A percentile compares a stretch with the other conserved stretches of the same genome.
Conservation (phyloP, 2,888 invertebrate species). For the Disparrhopalites patrizii region DNA sequence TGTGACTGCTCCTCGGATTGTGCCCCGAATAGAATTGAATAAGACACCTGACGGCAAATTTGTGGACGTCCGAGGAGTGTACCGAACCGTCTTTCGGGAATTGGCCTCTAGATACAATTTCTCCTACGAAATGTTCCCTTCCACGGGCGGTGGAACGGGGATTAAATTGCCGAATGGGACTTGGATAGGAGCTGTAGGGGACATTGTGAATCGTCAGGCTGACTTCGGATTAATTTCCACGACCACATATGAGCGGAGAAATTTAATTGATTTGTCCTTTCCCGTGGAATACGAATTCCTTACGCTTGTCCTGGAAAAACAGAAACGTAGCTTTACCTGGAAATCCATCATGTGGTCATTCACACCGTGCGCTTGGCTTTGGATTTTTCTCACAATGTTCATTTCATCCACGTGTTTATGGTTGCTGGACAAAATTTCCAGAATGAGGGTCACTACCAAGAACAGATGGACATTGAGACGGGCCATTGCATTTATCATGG, state of each 20-base stretch:
- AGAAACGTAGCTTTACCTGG: not conserved
- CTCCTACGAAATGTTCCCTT: constrained; percentile 9
- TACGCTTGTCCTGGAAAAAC: constrained; percentile 6
- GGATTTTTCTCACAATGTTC: not conserved
- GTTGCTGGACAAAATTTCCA: not conserved
- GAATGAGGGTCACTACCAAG: not conserved
- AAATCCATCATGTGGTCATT: constrained; percentile 11
- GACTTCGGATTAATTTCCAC: constrained; percentile 16
- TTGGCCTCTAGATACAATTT: constrained; percentile 13
- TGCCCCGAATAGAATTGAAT: not conserved
- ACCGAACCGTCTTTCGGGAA: not conserved
- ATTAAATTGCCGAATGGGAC: constrained; percentile 17
- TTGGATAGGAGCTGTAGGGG: constrained; percentile 25
- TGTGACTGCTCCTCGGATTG: not conserved
- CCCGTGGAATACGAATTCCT: constrained; percentile 20
- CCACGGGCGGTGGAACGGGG: constrained; percentile 20
- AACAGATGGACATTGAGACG: not conserved
- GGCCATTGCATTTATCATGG: not conserved
- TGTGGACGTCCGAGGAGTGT: constrained; percentile 1
- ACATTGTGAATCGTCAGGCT: constrained; percentile 12
- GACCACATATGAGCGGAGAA: not conserved
- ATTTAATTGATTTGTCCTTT: constrained; percentile 12
- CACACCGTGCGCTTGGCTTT: not conserved
- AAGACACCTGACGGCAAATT: not conserved
- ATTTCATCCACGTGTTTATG: not conserved